A percentile compares a stretch with the other conserved stretches of the same genome.
Evolutionary conservation across 2,888 invertebrate genomes (phyloP).

Genomic region (Acanthosoma haemorrhoidale): DNA sequence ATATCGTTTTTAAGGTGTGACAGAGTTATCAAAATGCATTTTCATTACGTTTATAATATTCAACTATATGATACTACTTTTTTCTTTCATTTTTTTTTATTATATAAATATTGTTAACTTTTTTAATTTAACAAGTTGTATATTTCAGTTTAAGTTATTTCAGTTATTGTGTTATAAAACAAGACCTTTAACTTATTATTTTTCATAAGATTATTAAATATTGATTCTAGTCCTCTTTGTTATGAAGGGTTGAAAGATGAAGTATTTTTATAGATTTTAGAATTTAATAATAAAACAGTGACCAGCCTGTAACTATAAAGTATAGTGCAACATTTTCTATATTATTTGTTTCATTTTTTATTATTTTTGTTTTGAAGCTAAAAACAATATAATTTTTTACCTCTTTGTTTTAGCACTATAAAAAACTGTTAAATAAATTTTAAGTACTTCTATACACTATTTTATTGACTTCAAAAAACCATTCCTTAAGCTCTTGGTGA

Average conservation of each 20-base stretch:
- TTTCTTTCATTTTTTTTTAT: not conserved
- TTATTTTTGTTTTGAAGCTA: not conserved
- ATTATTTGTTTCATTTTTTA: not conserved
- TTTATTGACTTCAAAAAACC: no score
- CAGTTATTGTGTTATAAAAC: not conserved
- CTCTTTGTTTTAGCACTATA: not conserved
- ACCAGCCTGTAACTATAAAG: not conserved
- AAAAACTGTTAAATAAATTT: not conserved
- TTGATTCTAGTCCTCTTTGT: slow-evolving; percentile 12
- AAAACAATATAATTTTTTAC: slow-evolving; percentile 5
- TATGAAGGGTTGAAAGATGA: not conserved
- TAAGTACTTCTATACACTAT: not conserved
- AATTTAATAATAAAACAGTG: not conserved
- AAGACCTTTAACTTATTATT: not conserved
- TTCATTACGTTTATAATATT: no score
- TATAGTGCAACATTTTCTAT: not conserved
- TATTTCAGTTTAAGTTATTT: not conserved
- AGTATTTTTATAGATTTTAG: slow-evolving; percentile 3
- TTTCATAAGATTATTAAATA: not conserved
- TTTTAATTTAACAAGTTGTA: slow-evolving; percentile 5
- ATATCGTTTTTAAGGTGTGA: no score
- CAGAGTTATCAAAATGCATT: no score
- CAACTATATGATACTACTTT: not conserved
- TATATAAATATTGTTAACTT: slow-evolving; percentile 1
- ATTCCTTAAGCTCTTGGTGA: no score